Percentiles rank a stretch among this genome's conserved stretches.
Evolutionary conservation across 2,888 invertebrate species (phyloP).

Genomic region (Leptogaster cylindrica): DNA sequence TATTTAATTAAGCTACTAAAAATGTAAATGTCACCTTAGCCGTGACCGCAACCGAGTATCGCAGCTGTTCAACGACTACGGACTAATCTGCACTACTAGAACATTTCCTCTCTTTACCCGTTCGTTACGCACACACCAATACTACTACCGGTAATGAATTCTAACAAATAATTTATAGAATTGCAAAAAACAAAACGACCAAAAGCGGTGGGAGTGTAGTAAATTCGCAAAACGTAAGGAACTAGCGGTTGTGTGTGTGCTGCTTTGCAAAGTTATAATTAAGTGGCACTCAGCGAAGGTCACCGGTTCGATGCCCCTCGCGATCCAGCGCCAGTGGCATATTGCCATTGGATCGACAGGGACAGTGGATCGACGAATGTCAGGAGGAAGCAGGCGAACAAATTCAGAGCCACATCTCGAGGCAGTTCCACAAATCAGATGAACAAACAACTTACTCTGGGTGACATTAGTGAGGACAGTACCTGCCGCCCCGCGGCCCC

Average conservation of each 20-base stretch:
- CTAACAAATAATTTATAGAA: background rate
- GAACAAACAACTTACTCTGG: constrained; percentile 26
- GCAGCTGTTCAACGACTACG: background rate
- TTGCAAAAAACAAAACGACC: background rate
- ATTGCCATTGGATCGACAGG: background rate
- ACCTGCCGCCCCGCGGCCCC: background rate
- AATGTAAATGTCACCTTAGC: constrained; percentile 46
- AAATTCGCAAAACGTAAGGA: constrained; percentile 7
- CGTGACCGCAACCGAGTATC: constrained; percentile 44
- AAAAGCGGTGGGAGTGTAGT: constrained; percentile 19
- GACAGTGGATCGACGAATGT: background rate
- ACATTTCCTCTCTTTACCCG: background rate
- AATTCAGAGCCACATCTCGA: background rate
- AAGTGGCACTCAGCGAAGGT: constrained; percentile 45
- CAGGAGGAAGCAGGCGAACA: background rate
- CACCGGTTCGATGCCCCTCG: constrained; percentile 46
- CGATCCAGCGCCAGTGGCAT: constrained; percentile 1
- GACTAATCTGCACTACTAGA: background rate
- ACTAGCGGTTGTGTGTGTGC: constrained; percentile 27
- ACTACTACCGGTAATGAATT: background rate
- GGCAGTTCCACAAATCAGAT: constrained; percentile 12
- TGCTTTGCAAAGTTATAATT: constrained; percentile 44
- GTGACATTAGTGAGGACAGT: constrained; percentile 7
- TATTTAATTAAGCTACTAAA: constrained; percentile 17
- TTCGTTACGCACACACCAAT: no score